Conservation (phyloP, 2,888 invertebrate species). For the Drosophila melanosoma region DNA sequence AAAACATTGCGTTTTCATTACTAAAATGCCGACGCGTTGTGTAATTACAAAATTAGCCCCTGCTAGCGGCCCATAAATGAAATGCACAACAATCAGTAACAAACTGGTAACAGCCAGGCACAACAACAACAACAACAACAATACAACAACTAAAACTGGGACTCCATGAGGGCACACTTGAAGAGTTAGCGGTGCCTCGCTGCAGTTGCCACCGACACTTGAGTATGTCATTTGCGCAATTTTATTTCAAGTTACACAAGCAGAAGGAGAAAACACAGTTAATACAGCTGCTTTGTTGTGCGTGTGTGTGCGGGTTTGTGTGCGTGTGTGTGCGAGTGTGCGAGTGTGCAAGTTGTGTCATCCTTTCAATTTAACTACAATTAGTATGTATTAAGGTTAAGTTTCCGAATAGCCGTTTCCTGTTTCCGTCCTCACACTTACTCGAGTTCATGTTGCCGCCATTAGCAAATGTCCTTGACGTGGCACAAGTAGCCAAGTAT, state of each 20-base stretch:
- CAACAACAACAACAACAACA: conserved; percentile 14
- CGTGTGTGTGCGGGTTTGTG: conserved; percentile 1
- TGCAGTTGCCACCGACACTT: conserved; percentile 65
- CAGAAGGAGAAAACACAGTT: conserved; percentile 9
- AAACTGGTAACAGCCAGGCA: conserved; percentile 10
- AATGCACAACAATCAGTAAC: conserved; percentile 47
- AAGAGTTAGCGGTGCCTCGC: conserved; percentile 48
- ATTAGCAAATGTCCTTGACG: conserved; percentile 32
- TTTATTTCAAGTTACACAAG: conserved; percentile 41
- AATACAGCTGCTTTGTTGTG: neutral
- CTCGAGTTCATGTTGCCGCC: conserved; percentile 19
- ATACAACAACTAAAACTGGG: conserved; percentile 38
- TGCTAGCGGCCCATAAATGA: conserved; percentile 68
- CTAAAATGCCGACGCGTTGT: conserved; percentile 59
- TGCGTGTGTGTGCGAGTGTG: neutral
- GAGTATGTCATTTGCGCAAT: conserved; percentile 63
- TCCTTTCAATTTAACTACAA: conserved; percentile 64
- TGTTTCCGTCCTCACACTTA: conserved; percentile 36
- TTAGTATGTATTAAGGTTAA: conserved; percentile 52
- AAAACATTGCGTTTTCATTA: conserved; percentile 59
- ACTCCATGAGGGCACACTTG: conserved; percentile 63
- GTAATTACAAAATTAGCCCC: conserved; percentile 78
- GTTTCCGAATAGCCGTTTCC: conserved; percentile 38
- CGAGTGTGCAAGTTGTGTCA: conserved; percentile 29
- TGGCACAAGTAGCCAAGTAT: conserved; percentile 4